A percentile compares a stretch with the other conserved stretches of the same genome.
phyloP scores from a whole-genome alignment of 2,113 vertebrate species.

The Echinops telfairi region DNA sequence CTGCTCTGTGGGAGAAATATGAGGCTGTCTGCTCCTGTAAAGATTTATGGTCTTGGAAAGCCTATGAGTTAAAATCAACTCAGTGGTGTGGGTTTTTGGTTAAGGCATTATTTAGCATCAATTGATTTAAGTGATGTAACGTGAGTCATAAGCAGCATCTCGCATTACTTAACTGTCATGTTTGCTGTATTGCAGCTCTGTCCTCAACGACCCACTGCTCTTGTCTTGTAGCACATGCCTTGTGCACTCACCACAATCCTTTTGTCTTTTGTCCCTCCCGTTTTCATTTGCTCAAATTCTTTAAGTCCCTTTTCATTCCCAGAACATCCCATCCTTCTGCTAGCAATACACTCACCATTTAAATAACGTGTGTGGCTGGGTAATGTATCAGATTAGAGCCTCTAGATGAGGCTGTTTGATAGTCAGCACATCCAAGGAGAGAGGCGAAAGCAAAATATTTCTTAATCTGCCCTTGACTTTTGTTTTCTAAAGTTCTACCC shows the following conservation, averaged over 20 bases:
- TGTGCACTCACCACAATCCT: not conserved
- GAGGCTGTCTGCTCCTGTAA: too few species aligned
- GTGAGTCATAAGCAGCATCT: not conserved
- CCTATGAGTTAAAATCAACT: too few species aligned
- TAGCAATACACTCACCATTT: conserved; percentile 1
- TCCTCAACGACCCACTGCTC: not conserved
- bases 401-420: not conserved
- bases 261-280: not conserved
- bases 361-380: not conserved
- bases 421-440: conserved; percentile 7
- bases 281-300: conserved; percentile 31
- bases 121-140: not conserved
- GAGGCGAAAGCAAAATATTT: not conserved
- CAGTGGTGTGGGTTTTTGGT: not conserved
- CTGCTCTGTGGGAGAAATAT: too few species aligned
- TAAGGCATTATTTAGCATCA: not conserved
- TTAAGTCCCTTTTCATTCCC: not conserved
- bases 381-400: not conserved
- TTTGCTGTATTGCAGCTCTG: not conserved
- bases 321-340: not conserved
- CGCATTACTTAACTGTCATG: not conserved
- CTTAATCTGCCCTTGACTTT: not conserved
- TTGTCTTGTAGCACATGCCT: not conserved
- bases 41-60: too few species aligned
- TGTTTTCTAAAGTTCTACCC: not conserved